Evolutionary conservation across 2,888 invertebrate species (phyloP), one percentile per base, ranked within the genome.

Genomic region (Chymomyza caudatula): DNA sequence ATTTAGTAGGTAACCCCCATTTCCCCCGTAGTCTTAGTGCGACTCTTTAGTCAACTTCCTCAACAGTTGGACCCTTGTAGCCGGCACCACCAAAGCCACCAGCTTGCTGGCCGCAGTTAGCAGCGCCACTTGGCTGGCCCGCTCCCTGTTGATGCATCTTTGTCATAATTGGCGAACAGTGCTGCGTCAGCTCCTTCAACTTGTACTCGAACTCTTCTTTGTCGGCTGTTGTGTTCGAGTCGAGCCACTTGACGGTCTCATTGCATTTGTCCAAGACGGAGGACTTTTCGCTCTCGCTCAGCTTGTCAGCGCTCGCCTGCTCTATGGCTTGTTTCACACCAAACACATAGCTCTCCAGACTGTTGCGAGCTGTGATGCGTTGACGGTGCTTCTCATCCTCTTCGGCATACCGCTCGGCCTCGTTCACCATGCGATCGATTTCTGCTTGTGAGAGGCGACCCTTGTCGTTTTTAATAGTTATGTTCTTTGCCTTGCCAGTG

Each of bases 381-480:
- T 94, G 93, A 11, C 92, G 91, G 77, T 94, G 94, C 76, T 92
- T 92, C 64, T 94, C 93, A 78, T 95, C 95, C 81, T 95, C 94
- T 49, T 93, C 94, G 54, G 93, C 92, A 90, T 94, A 95, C 57
- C 91, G 92, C 84, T 95, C 95, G 0, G 95, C 95, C 73, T 95
- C 95, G 2, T 92, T 90, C 44, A 95, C 90, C 95, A 95, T 96
- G 67, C 94, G 92, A 74, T 96, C 95, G 74, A 96, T 96, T 44
- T 96, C 96, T 4, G 94, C 94, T 87, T 95, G 95, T 13, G 95
- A 94, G 56, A 96, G 91, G 5, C 96, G 92, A 0, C 95, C 95
- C 85, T 94, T 95, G 91, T 96, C 95, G 90, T 96, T 96, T 88
- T 94, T 95, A 73, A 96, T 96, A 52, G 94, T 94, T 70, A 96